Conservation (phyloP, 2,888 invertebrate genomes). For the Drosophila borborema region DNA sequence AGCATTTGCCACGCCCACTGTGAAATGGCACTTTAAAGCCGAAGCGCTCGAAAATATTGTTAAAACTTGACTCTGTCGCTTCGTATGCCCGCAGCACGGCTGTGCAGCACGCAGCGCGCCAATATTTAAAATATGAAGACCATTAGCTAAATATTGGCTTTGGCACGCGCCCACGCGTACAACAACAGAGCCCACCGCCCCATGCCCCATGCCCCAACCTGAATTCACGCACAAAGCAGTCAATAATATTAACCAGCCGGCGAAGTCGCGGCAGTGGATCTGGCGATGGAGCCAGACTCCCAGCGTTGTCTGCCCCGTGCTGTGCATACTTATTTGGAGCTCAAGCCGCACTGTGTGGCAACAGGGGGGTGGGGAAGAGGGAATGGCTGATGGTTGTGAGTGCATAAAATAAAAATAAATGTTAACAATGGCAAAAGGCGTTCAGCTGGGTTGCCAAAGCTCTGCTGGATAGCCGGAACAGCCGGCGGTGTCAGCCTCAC, state of each 20-base stretch:
- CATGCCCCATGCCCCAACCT: background rate
- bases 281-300: conserved; percentile 21
- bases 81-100: background rate
- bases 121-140: conserved; percentile 81
- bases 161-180: conserved; percentile 74
- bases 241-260: conserved; percentile 76
- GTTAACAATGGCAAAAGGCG: conserved; percentile 80
- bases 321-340: conserved; percentile 80
- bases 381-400: conserved; percentile 52
- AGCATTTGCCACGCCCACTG: conserved; percentile 1
- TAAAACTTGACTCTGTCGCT: background rate
- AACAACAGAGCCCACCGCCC: conserved; percentile 20
- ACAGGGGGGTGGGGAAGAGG: background rate
- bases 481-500: conserved; percentile 64
- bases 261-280: conserved; percentile 36
- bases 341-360: conserved; percentile 54
- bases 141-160: conserved; percentile 81
- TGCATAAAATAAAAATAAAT: conserved; percentile 81
- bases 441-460: conserved; percentile 46
- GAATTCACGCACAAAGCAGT: conserved; percentile 62
- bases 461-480: conserved; percentile 34
- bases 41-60: background rate
- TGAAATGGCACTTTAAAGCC: background rate
- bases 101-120: conserved; percentile 47
- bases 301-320: conserved; percentile 65